These are phyloP conservation scores for Zaprionus davidi DNA, from an alignment of 1,140 invertebrate genomes.

Conservation along the genomic window DNA sequence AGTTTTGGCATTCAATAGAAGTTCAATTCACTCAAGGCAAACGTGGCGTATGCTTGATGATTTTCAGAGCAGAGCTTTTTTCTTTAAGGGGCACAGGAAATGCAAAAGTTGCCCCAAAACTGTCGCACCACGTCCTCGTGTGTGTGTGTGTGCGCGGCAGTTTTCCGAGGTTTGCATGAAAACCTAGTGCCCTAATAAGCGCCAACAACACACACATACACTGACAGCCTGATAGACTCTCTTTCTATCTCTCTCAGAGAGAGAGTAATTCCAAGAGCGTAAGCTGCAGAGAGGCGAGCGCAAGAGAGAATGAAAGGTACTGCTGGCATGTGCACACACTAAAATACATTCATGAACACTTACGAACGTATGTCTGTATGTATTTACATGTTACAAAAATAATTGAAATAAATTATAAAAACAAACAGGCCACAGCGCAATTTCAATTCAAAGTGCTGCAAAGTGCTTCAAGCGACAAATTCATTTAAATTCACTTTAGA, in stretches of 20 bases:
- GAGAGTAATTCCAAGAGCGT: not conserved
- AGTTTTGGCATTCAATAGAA: slow-evolving; percentile 58
- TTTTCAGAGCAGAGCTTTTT: slow-evolving; percentile 42
- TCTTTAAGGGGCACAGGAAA: slow-evolving; percentile 63
- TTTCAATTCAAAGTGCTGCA: slow-evolving; percentile 32
- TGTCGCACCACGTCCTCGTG: slow-evolving; percentile 37
- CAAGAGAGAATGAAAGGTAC: slow-evolving; percentile 1
- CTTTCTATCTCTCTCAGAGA: not conserved
- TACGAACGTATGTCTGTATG: not conserved
- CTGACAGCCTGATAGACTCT: slow-evolving; percentile 18
- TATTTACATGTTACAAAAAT: slow-evolving; percentile 33
- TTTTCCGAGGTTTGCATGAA: slow-evolving; percentile 76
- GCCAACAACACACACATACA: slow-evolving; percentile 21
- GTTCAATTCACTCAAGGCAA: slow-evolving; percentile 63
- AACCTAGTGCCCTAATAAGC: slow-evolving; percentile 83
- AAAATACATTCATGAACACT: not conserved
- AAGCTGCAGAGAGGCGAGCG: slow-evolving; percentile 7
- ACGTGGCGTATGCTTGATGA: slow-evolving; percentile 39
- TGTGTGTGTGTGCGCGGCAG: slow-evolving; percentile 53
- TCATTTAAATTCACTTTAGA: slow-evolving; percentile 37
- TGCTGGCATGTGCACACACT: not conserved
- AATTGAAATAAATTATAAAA: slow-evolving; percentile 50
- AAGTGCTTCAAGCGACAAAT: slow-evolving; percentile 16
- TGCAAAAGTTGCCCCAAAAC: slow-evolving; percentile 73
- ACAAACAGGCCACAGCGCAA: slow-evolving; percentile 33